phyloP scores from a whole-genome alignment of 92 coral and sea anemone genomes.

The Zoanthus solanderi region DNA sequence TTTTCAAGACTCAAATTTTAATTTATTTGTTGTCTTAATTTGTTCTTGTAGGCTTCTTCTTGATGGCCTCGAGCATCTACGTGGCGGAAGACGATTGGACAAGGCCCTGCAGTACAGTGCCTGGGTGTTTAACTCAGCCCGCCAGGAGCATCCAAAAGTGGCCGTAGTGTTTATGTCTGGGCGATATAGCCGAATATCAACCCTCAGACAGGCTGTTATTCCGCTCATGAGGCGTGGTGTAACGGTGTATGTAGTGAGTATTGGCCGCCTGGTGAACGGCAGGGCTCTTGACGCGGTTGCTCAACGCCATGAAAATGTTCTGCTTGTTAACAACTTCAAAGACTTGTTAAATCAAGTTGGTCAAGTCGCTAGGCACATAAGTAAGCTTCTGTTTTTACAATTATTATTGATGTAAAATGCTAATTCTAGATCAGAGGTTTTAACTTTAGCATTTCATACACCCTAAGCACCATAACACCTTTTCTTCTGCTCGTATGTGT shows the following conservation, averaged over 20 bases:
- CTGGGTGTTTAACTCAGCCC: slow-evolving; percentile 58
- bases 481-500: too few species aligned
- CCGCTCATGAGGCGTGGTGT: slow-evolving; percentile 82
- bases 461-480: too few species aligned
- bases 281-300: slow-evolving; percentile 71
- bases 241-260: slow-evolving; percentile 75
- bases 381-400: slow-evolving; percentile 48
- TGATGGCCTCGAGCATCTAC: slow-evolving; percentile 35
- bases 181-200: slow-evolving; percentile 46
- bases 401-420: too few species aligned
- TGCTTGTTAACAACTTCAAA: slow-evolving; percentile 65
- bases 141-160: slow-evolving; percentile 69
- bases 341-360: slow-evolving; percentile 67
- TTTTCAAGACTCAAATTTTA: background rate
- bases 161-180: slow-evolving; percentile 74
- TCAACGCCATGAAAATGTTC: slow-evolving; percentile 71
- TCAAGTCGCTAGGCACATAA: slow-evolving; percentile 72
- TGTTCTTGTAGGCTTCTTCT: slow-evolving; percentile 13
- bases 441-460: too few species aligned
- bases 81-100: slow-evolving; percentile 44
- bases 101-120: slow-evolving; percentile 73
- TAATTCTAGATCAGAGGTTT: too few species aligned
- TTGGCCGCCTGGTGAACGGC: slow-evolving; percentile 75
- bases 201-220: slow-evolving; percentile 70
- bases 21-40: background rate